Conservation (phyloP, 2,113 vertebrate species). For the Chloropsis cyanopogon region DNA sequence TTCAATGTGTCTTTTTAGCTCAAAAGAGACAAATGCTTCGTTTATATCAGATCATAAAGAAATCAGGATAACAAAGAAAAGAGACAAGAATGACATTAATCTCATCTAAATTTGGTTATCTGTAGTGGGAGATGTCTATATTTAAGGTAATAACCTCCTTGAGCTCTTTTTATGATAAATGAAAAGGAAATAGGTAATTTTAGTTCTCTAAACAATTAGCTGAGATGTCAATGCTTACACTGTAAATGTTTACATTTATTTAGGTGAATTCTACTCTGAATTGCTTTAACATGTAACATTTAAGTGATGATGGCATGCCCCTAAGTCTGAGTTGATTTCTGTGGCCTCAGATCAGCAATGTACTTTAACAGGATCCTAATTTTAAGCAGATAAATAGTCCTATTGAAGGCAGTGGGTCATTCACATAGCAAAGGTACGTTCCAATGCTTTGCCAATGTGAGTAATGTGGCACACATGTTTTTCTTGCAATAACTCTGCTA, state of each 20-base stretch:
- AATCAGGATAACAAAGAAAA: not conserved
- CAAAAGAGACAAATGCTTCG: not conserved
- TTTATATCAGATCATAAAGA: not conserved
- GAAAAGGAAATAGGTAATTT: not conserved
- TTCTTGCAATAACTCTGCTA: constrained; percentile 20
- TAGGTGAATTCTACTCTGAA: not conserved
- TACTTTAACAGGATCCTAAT: not conserved
- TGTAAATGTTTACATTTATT: not conserved
- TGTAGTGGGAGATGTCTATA: not conserved
- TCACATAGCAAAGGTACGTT: not conserved
- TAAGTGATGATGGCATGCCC: not conserved
- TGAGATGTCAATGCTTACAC: not conserved
- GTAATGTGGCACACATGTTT: not conserved
- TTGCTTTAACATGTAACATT: not conserved
- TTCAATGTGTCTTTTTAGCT: not conserved
- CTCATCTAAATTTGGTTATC: not conserved
- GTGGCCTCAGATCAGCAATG: not conserved
- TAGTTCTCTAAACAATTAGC: not conserved
- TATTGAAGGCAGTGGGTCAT: not conserved
- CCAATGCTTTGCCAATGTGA: not conserved
- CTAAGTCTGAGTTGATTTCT: not conserved
- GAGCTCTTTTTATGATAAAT: not conserved
- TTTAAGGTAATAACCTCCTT: not conserved
- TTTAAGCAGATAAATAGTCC: not conserved
- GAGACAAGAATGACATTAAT: not conserved